Evolutionary conservation across 1,140 invertebrate genomes (phyloP).

Genomic region (Brachystomella parvula): DNA sequence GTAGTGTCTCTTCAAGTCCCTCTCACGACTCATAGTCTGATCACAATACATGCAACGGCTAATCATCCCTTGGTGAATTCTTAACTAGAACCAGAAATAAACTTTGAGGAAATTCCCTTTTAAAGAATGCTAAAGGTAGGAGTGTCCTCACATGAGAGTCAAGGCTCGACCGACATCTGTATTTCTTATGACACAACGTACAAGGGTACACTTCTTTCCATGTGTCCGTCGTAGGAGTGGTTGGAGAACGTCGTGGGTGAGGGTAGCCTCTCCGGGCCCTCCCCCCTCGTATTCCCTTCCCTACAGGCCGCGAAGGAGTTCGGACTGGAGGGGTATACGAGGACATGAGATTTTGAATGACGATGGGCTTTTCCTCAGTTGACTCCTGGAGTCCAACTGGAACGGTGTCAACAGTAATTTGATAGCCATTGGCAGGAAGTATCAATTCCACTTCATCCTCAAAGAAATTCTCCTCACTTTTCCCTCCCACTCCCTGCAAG

Average conservation of each 20-base stretch:
- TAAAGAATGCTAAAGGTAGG: not conserved
- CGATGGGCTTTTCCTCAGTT: not conserved
- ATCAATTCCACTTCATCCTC: too few species aligned
- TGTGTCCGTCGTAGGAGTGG: not conserved
- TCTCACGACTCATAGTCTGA: slow-evolving; percentile 19
- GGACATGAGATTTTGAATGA: too few species aligned
- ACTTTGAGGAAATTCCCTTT: not conserved
- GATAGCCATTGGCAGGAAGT: too few species aligned
- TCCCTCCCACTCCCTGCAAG: too few species aligned
- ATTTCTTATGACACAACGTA: slow-evolving; percentile 25
- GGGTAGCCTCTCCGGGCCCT: too few species aligned
- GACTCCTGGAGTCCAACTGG: too few species aligned
- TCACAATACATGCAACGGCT: slow-evolving; percentile 24
- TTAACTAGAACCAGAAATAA: not conserved
- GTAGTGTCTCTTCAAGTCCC: slow-evolving; percentile 34
- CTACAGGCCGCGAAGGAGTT: too few species aligned
- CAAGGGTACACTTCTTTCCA: slow-evolving; percentile 10
- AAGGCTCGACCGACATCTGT: slow-evolving; percentile 31
- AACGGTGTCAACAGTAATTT: too few species aligned
- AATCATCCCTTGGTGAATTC: slow-evolving; percentile 27
- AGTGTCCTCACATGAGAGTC: slow-evolving; percentile 26
- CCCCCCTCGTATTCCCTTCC: too few species aligned
- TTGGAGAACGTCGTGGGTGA: not conserved
- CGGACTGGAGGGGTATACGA: not conserved
- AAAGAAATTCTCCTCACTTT: not conserved